phyloP scores from a whole-genome alignment of 92 coral and sea anemone genomes.

The Porites rus region DNA sequence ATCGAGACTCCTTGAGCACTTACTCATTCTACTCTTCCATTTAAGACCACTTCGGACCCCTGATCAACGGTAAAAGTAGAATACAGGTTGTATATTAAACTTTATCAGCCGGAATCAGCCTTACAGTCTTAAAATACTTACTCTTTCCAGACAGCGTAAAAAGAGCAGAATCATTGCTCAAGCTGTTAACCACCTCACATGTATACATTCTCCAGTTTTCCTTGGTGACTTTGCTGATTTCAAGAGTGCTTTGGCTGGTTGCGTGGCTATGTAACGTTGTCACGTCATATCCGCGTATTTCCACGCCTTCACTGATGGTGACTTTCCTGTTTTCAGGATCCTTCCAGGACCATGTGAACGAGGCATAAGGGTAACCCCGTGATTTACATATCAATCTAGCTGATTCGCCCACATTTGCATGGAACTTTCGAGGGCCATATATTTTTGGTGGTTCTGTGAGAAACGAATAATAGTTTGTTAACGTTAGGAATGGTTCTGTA shows the following conservation, averaged over 20 bases:
- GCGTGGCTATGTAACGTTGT: slow-evolving; percentile 54
- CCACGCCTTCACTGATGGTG: slow-evolving; percentile 70
- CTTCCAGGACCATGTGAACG: slow-evolving; percentile 84
- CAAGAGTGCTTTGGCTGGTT: slow-evolving; percentile 75
- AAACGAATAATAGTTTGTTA: not conserved
- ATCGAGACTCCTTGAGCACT: no score
- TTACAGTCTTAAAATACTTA: slow-evolving; percentile 49
- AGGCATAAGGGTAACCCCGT: slow-evolving; percentile 84
- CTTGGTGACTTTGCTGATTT: slow-evolving; percentile 65
- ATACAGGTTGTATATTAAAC: no score
- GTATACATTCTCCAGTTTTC: slow-evolving; percentile 72
- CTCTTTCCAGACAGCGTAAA: slow-evolving; percentile 74
- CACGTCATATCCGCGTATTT: slow-evolving; percentile 72
- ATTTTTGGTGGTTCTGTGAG: slow-evolving; percentile 75
- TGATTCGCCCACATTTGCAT: slow-evolving; percentile 76
- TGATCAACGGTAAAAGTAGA: no score
- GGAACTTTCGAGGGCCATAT: slow-evolving; percentile 67
- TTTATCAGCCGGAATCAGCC: no score
- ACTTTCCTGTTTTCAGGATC: slow-evolving; percentile 47
- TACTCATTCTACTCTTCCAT: no score
- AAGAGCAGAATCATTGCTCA: slow-evolving; percentile 36
- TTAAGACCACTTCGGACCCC: no score
- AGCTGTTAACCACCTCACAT: slow-evolving; percentile 64
- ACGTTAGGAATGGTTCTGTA: no score
- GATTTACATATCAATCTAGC: slow-evolving; percentile 80